These are phyloP conservation scores for Brachystomella parvula DNA, from an alignment of 1,140 invertebrate species.

Conservation along the genomic window DNA sequence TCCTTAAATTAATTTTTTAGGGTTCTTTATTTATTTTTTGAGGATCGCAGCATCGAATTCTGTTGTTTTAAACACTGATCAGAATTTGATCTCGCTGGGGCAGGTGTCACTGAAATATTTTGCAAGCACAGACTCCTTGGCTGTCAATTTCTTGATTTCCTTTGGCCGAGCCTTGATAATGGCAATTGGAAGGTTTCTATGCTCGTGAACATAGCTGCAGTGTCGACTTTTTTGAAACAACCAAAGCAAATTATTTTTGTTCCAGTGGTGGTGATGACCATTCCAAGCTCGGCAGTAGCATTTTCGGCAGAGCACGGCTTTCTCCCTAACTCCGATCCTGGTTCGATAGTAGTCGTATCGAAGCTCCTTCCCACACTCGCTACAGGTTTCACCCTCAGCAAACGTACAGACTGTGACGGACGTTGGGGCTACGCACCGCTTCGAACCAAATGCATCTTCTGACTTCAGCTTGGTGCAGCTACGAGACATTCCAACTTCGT, in stretches of 20 bases:
- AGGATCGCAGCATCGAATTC: too few relatives aligned
- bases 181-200: not conserved
- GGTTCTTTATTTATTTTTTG: too few relatives aligned
- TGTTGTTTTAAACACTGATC: too few relatives aligned
- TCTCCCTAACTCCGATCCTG: not conserved
- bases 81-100: conserved; percentile 5
- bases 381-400: conserved; percentile 13
- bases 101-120: conserved; percentile 23
- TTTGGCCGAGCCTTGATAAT: conserved; percentile 20
- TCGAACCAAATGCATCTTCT: conserved; percentile 5
- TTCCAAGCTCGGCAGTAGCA: conserved; percentile 25
- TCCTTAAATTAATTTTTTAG: too few relatives aligned
- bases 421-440: conserved; percentile 3
- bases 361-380: conserved; percentile 17
- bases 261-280: conserved; percentile 15
- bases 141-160: conserved; percentile 3
- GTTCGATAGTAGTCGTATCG: conserved; percentile 22
- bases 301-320: conserved; percentile 15
- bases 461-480: not conserved
- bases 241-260: not conserved
- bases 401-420: conserved; percentile 9
- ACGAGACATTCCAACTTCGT: not conserved
- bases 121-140: conserved; percentile 14
- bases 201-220: conserved; percentile 24
- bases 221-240: conserved; percentile 21